phyloP scores from a whole-genome alignment of 2,113 vertebrate genomes.

The Chaetops frenatus region DNA sequence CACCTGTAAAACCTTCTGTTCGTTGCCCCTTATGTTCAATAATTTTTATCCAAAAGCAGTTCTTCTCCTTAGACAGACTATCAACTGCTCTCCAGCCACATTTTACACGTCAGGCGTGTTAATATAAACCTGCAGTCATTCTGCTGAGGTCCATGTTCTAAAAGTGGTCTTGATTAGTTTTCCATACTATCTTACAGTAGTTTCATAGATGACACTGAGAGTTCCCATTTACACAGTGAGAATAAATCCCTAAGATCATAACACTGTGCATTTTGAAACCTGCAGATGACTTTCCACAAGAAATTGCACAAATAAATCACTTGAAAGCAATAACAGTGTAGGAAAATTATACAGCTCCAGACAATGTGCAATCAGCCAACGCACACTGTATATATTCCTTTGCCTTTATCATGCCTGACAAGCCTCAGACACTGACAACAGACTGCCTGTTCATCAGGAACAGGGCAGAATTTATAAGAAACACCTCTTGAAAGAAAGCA shows the following conservation, averaged over 20 bases:
- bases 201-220: background rate
- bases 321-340: conserved; percentile 12
- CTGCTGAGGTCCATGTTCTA: background rate
- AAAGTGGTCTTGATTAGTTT: conserved; percentile 4
- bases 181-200: background rate
- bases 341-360: conserved; percentile 22
- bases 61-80: background rate
- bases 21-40: background rate
- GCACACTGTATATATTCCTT: background rate
- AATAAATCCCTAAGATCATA: conserved; percentile 31
- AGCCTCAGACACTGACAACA: background rate
- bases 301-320: conserved; percentile 54
- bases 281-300: conserved; percentile 2
- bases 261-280: conserved; percentile 6
- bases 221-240: background rate
- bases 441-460: background rate
- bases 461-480: background rate
- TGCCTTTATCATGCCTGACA: background rate
- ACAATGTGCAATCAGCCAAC: conserved; percentile 40
- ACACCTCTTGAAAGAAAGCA: background rate
- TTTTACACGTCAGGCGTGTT: background rate
- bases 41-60: background rate
- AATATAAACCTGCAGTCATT: conserved; percentile 7
- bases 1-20: background rate
- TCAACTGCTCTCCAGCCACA: background rate